Evolutionary conservation across 1,140 invertebrate genomes (phyloP).

Genomic region (Aphaenogaster floridana): DNA sequence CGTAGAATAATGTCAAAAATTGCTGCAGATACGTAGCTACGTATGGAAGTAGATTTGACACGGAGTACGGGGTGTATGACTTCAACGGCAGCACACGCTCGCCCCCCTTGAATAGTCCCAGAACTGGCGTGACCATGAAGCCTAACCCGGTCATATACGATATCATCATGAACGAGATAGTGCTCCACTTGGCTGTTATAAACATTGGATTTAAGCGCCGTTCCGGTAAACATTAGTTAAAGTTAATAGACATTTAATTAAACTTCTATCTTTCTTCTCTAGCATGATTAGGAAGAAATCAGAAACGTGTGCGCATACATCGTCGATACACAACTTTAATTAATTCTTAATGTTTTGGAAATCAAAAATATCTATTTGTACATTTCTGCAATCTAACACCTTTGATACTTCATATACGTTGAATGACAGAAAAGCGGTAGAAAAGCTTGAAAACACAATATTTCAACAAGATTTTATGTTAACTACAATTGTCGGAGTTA

Average conservation of each 20-base stretch:
- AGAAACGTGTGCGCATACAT: not conserved
- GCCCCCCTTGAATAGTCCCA: not conserved
- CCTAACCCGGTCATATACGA: not conserved
- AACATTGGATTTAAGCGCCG: not conserved
- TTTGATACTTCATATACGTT: no score
- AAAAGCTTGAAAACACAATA: no score
- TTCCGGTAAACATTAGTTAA: not conserved
- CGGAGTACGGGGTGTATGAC: constrained; percentile 27
- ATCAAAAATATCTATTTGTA: not conserved
- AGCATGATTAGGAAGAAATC: not conserved
- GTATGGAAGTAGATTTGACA: constrained; percentile 6
- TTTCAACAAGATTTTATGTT: not conserved
- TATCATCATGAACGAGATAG: constrained; percentile 35
- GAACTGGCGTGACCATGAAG: not conserved
- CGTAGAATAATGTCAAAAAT: not conserved
- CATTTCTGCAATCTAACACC: not conserved
- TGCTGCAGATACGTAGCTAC: constrained; percentile 38
- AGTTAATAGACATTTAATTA: not conserved
- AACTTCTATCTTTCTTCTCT: not conserved
- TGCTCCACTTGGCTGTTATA: constrained; percentile 49
- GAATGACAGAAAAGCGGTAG: no score
- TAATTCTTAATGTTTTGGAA: not conserved
- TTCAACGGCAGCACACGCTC: constrained; percentile 20
- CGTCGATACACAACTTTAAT: not conserved
- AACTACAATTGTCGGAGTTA: not conserved